Evolutionary conservation across 2,797 vertebrate species (phyloP).

Genomic region (Staurois parvus): DNA sequence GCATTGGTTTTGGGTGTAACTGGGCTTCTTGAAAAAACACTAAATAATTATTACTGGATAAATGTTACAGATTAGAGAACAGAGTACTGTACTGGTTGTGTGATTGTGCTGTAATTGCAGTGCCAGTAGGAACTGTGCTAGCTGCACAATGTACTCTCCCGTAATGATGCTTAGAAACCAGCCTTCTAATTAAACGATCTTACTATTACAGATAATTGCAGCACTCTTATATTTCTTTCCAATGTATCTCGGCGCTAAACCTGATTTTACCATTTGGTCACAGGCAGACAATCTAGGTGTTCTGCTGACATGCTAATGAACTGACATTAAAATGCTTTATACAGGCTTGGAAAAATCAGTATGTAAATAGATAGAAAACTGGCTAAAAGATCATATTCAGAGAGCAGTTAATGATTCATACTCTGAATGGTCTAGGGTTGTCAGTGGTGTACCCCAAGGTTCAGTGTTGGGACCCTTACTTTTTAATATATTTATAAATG

Average conservation of each 20-base stretch:
- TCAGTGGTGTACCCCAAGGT: too few species aligned
- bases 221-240: slow-evolving; percentile 12
- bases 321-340: too few species aligned
- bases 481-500: too few species aligned
- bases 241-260: background rate
- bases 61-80: background rate
- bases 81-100: background rate
- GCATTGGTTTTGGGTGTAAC: background rate
- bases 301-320: background rate
- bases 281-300: background rate
- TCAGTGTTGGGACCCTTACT: too few species aligned
- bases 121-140: background rate
- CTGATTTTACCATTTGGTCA: background rate
- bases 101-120: background rate
- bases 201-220: slow-evolving; percentile 25
- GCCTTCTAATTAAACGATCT: slow-evolving; percentile 5
- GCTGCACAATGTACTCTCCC: background rate
- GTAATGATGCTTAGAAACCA: slow-evolving; percentile 12
- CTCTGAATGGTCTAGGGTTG: too few species aligned
- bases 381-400: too few species aligned
- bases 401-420: too few species aligned
- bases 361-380: too few species aligned
- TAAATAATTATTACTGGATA: background rate
- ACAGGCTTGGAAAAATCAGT: background rate
- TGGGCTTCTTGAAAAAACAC: background rate